Evolutionary conservation across 2,797 vertebrate genomes (phyloP).

Genomic region (Parotocinclus haroldoi): DNA sequence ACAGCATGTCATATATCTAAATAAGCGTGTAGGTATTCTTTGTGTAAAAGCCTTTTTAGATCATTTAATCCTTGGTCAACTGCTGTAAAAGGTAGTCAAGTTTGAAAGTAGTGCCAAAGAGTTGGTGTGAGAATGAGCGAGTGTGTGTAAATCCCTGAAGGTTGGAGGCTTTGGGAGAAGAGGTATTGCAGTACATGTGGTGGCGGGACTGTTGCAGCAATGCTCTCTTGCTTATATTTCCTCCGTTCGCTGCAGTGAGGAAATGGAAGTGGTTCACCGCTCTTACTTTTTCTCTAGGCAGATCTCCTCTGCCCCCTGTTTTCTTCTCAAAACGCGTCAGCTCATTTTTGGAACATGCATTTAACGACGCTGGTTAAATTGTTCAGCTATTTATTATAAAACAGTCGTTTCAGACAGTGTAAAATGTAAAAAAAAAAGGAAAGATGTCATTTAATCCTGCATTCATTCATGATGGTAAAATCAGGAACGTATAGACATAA

Average conservation of each 20-base stretch:
- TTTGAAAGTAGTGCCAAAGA: no score
- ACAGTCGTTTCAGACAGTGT: no score
- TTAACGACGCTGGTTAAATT: not conserved
- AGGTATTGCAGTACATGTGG: slow-evolving; percentile 22
- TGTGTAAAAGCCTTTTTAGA: no score
- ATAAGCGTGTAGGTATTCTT: no score
- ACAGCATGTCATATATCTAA: no score
- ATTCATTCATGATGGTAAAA: no score
- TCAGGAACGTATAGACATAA: not conserved
- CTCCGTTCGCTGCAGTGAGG: slow-evolving; percentile 11
- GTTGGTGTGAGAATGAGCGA: no score
- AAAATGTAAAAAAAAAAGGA: no score
- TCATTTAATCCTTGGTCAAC: no score
- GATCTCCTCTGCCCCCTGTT: slow-evolving; percentile 10
- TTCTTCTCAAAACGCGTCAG: not conserved
- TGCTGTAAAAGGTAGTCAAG: no score
- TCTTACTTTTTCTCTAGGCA: not conserved
- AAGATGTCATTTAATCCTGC: no score
- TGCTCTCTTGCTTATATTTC: slow-evolving; percentile 35
- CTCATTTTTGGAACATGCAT: no score
- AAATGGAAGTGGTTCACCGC: slow-evolving; percentile 22
- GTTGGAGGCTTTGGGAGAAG: slow-evolving; percentile 21
- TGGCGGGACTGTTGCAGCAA: slow-evolving; percentile 40
- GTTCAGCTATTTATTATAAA: not conserved
- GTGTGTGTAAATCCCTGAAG: slow-evolving; percentile 16